Base-by-base conservation (phyloP, 2,797 vertebrate species). In the Kryptopterus vitreolus region DNA sequence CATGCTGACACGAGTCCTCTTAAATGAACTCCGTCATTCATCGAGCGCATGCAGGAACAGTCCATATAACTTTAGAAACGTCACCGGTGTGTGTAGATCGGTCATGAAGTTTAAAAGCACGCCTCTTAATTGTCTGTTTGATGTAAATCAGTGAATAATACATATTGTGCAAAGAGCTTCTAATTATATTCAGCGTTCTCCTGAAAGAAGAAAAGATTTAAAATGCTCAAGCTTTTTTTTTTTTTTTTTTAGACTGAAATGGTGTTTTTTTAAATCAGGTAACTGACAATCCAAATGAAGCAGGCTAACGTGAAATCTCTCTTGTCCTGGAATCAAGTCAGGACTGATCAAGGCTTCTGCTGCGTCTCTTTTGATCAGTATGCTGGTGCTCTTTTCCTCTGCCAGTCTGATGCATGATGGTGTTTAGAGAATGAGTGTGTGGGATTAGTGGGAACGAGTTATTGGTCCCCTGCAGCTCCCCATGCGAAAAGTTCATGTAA, bases 361-460 rank as follows among this genome's bases (percentile, higher is more conserved):
- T 52, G n/a, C 16, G 62, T 59, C 20, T 70, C 72, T 76, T 76
- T 78, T 82, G 74, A 84, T 84, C 82, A 76, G 53, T 75, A 81
- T 76, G 81, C 66, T 22, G 31, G 59, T 52, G 62, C 61, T 59
- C 55, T 76, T 62, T 69, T 77, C 73, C 79, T 59, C 46, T 48
- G 63, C 76, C 55, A 62, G 16, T 13, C 81, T 46, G 50, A 76
- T 73, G 61, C 59, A 53, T 79, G 65, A 79, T 50, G 26, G 63
- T 75, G 74, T 82, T 78, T 72, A 69, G 48, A 76, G 76, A 76
- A 76, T 63, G 76, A 73, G 69, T 84, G 59, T 83, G 79, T 85
- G 55, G 80, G 81, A 80, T 78, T 80, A 61, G 46, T 79, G 53
- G 62, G 43, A 78, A 70, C 80, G 75, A n/a, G 70, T 63, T 82